phyloP scores from a whole-genome alignment of 2,888 invertebrate species.

The Ophonus ardosiacus region DNA sequence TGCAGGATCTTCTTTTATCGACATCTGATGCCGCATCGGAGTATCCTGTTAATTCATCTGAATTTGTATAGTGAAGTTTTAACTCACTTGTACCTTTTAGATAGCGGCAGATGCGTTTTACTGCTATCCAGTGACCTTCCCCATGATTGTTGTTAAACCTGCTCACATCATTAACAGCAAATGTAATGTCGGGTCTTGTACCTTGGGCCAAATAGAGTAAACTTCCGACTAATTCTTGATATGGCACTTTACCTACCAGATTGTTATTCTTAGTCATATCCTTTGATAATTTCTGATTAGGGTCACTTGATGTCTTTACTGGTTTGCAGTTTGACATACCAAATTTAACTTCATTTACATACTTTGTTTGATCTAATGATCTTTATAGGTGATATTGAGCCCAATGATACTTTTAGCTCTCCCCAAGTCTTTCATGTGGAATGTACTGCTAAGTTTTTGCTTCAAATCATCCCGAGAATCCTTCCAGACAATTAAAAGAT shows the following conservation, averaged over 20 bases:
- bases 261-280: conserved; percentile 48
- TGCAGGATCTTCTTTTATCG: conserved; percentile 52
- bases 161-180: conserved; percentile 67
- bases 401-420: conserved; percentile 24
- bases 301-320: conserved; percentile 65
- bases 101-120: conserved; percentile 60
- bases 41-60: conserved; percentile 9
- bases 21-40: conserved; percentile 51
- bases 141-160: conserved; percentile 60
- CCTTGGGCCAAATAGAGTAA: conserved; percentile 65
- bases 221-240: conserved; percentile 67
- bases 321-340: conserved; percentile 64
- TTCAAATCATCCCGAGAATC: conserved; percentile 39
- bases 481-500: conserved; percentile 64
- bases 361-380: conserved; percentile 58
- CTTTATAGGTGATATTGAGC: conserved; percentile 65
- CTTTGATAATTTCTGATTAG: conserved; percentile 64
- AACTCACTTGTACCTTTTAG: conserved; percentile 55
- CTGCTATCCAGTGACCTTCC: conserved; percentile 62
- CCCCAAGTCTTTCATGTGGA: conserved; percentile 46
- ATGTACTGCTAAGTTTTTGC: conserved; percentile 23
- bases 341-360: conserved; percentile 65
- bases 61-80: conserved; percentile 21
- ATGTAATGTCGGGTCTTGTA: conserved; percentile 66
- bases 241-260: conserved; percentile 62